phyloP scores from a whole-genome alignment of 2,113 vertebrate genomes.

The Camarhynchus parvulus region DNA sequence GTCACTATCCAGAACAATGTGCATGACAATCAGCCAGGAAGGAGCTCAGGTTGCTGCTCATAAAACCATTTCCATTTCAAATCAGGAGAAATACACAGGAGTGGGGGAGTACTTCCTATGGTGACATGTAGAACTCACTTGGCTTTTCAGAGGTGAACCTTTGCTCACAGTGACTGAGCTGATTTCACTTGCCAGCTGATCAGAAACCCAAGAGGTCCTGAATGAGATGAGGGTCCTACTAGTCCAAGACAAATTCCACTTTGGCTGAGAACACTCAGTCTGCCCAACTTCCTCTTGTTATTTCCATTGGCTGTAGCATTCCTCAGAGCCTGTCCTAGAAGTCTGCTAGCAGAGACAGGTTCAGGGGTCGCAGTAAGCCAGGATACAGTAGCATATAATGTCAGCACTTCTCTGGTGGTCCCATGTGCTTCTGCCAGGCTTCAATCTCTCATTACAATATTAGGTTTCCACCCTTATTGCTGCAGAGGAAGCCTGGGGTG shows the following conservation, averaged over 20 bases:
- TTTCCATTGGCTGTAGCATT: conserved; percentile 20
- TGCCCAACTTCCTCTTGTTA: conserved; percentile 35
- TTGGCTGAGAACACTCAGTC: not conserved
- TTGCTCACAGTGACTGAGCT: not conserved
- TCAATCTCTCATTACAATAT: conserved; percentile 35
- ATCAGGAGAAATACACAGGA: not conserved
- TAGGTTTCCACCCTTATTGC: conserved; percentile 26
- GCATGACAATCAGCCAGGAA: not conserved
- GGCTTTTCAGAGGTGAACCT: not conserved
- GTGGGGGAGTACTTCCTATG: not conserved
- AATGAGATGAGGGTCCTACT: not conserved
- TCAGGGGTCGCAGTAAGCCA: not conserved
- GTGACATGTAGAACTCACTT: not conserved
- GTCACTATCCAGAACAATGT: not conserved
- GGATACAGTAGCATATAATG: conserved; percentile 11
- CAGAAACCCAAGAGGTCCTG: not conserved
- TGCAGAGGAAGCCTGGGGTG: not conserved
- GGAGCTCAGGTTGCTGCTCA: not conserved
- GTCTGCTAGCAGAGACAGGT: not conserved
- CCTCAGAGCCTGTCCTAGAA: not conserved
- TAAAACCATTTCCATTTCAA: not conserved
- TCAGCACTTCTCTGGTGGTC: conserved; percentile 64
- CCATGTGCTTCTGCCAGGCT: conserved; percentile 33
- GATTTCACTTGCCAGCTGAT: fast-evolving
- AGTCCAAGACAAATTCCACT: not conserved